A percentile compares a stretch with the other conserved stretches of the same genome.
Evolutionary conservation across 2,797 vertebrate genomes (phyloP).

Genomic region (Smutsia gigantea): DNA sequence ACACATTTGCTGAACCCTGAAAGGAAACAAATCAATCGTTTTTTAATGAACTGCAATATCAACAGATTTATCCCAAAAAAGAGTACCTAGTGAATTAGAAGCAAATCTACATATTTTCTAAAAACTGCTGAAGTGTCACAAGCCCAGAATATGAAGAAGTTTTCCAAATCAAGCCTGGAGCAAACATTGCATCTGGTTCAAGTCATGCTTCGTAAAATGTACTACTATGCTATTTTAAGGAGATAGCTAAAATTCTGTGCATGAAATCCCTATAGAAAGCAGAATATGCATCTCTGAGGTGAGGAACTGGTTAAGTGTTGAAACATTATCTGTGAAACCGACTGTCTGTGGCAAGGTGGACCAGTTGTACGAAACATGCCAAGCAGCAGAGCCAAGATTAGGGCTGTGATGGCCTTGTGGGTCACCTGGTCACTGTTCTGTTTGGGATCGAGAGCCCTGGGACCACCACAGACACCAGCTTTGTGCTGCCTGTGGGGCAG

Average conservation of each 20-base stretch:
- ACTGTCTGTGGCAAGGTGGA: not conserved
- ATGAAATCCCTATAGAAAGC: not conserved
- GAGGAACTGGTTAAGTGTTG: not conserved
- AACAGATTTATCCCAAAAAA: not conserved
- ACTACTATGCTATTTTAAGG: conserved; percentile 51
- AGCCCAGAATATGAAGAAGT: not conserved
- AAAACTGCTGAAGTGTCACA: not conserved
- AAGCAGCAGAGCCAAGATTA: not conserved
- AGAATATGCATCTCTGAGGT: not conserved
- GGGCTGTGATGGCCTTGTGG: fast-evolving
- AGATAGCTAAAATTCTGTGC: not conserved
- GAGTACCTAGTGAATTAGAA: conserved; percentile 12
- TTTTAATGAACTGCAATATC: not conserved
- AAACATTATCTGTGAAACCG: conserved; percentile 3
- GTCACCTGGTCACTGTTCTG: not conserved
- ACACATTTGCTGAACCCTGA: not conserved
- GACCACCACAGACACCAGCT: not conserved
- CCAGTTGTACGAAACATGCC: not conserved
- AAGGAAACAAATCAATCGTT: not conserved
- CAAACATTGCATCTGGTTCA: conserved; percentile 11
- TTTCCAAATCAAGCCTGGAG: conserved; percentile 56
- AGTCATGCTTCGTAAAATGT: conserved; percentile 30
- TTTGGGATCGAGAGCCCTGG: not conserved
- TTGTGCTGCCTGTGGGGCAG: not conserved
- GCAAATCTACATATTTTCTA: not conserved